A percentile compares a stretch with the other conserved stretches of the same genome.
These are phyloP conservation scores for Hoplostethus atlanticus DNA, from an alignment of 2,797 vertebrate species.

Conservation along the genomic window DNA sequence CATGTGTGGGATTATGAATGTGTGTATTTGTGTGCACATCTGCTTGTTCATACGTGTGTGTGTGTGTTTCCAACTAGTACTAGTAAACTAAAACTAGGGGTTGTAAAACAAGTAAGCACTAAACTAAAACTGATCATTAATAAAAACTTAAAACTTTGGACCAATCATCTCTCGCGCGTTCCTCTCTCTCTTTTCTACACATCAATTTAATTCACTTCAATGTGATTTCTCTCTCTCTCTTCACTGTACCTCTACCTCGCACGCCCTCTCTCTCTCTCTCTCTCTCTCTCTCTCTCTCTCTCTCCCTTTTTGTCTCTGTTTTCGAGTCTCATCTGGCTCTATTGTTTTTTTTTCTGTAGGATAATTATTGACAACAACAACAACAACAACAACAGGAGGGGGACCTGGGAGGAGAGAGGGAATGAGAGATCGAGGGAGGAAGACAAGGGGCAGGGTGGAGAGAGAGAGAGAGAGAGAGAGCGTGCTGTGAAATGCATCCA, in stretches of 20 bases:
- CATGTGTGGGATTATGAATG: neutral
- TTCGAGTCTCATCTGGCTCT: constrained; percentile 16
- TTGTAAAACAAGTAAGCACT: too few species aligned
- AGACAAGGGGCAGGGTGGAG: neutral
- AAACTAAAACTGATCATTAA: too few species aligned
- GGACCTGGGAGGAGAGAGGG: constrained; percentile 64
- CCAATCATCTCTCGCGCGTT: constrained; percentile 32
- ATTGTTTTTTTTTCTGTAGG: constrained; percentile 60
- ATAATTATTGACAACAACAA: constrained; percentile 72
- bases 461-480: constrained; percentile 19
- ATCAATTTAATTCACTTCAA: too few species aligned
- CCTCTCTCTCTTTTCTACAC: too few species aligned
- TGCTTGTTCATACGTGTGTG: neutral
- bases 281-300: neutral
- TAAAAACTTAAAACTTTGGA: neutral
- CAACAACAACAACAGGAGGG: constrained; percentile 45
- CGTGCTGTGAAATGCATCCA: constrained; percentile 72
- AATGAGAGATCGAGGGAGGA: constrained; percentile 13
- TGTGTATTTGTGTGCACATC: too few species aligned
- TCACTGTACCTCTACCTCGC: neutral
- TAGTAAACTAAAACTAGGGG: too few species aligned
- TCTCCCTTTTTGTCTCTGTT: neutral
- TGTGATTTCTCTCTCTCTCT: neutral
- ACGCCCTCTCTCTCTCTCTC: neutral
- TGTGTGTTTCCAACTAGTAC: neutral